phyloP scores from a whole-genome alignment of 2,797 vertebrate genomes.

The Echiichthys vipera region DNA sequence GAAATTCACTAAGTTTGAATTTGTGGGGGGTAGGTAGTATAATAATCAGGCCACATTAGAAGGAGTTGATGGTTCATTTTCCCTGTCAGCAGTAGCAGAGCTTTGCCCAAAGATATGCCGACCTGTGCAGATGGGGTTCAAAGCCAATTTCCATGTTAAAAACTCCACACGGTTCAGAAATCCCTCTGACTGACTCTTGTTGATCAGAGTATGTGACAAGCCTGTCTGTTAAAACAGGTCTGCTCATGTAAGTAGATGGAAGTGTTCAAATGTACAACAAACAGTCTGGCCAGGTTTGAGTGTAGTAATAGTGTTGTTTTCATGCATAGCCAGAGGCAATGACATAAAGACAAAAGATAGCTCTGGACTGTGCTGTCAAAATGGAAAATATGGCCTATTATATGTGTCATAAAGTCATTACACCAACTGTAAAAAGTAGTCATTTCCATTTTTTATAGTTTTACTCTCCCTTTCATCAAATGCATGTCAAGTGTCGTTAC shows the following conservation, averaged over 20 bases:
- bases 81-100: conserved; percentile 84
- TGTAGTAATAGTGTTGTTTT: conserved; percentile 78
- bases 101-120: conserved; percentile 86
- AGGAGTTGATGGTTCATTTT: conserved; percentile 89
- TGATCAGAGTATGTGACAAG: conserved; percentile 83
- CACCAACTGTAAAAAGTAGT: conserved; percentile 77
- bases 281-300: conserved; percentile 63
- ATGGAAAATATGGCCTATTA: conserved; percentile 75
- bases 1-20: conserved; percentile 83
- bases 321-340: conserved; percentile 80
- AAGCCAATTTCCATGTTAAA: conserved; percentile 92
- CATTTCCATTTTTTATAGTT: conserved; percentile 56
- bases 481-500: conserved; percentile 82
- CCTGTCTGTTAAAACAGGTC: conserved; percentile 72
- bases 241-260: conserved; percentile 72
- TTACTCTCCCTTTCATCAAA: conserved; percentile 81
- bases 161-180: conserved; percentile 81
- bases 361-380: conserved; percentile 76
- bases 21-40: conserved; percentile 86
- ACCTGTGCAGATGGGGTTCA: conserved; percentile 90
- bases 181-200: conserved; percentile 76
- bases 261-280: conserved; percentile 77
- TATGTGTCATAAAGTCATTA: conserved; percentile 78
- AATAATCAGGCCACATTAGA: conserved; percentile 88
- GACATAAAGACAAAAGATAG: conserved; percentile 82